phyloP scores from a whole-genome alignment of 2,888 invertebrate genomes.

The Sepiola atlantica region DNA sequence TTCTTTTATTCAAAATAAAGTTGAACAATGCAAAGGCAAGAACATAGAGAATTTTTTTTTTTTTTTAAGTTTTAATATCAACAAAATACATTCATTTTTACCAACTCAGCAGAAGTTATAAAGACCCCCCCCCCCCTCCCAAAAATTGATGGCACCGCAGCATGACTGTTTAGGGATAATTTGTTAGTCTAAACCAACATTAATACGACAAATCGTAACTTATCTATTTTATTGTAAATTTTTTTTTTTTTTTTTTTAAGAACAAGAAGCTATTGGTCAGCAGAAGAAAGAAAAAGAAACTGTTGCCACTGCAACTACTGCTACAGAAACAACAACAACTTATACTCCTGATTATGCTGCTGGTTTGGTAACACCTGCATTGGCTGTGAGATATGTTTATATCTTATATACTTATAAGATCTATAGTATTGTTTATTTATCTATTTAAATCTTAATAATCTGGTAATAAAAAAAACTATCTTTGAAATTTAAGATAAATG shows the following conservation, averaged over 20 bases:
- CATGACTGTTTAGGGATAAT: too few species aligned
- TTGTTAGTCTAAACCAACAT: too few species aligned
- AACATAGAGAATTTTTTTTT: too few species aligned
- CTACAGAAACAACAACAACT: constrained; percentile 64
- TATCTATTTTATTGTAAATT: background rate
- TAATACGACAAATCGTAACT: too few species aligned
- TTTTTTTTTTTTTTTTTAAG: constrained; percentile 53
- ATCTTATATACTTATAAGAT: background rate
- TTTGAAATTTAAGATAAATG: background rate
- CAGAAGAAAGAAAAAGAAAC: constrained; percentile 73
- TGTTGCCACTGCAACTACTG: constrained; percentile 64
- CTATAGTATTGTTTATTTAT: background rate
- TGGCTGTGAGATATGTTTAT: constrained; percentile 72
- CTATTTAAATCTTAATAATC: background rate
- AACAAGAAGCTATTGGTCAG: constrained; percentile 71
- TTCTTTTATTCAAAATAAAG: too few species aligned
- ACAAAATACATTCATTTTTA: too few species aligned
- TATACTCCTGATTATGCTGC: constrained; percentile 88
- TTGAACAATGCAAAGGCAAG: too few species aligned
- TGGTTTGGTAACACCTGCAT: constrained; percentile 81
- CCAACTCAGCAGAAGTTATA: too few species aligned
- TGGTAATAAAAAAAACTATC: background rate
- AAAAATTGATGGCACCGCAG: too few species aligned
- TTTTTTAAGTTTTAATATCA: too few species aligned
- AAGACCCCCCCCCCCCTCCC: too few species aligned